Base-by-base conservation (phyloP, 2,888 invertebrate species). In the Dorcus parallelipipedus region DNA sequence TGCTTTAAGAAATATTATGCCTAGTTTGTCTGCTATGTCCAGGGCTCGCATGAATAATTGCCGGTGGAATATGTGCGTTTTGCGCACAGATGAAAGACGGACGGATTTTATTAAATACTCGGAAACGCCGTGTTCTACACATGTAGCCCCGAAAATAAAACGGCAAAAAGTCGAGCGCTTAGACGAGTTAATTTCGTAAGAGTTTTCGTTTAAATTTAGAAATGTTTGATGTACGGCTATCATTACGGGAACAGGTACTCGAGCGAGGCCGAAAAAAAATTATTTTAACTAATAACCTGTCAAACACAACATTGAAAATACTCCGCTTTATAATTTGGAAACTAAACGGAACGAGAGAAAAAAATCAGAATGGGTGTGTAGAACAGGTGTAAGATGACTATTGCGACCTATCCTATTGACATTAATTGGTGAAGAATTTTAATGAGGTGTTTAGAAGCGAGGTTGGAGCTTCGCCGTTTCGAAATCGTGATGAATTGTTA, bases 371-470 rank as follows among this genome's bases (percentile, higher is more conserved):
- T 41, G 41, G 14, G 14, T 41, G 41, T 41, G 41, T 41, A 52
- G 39, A 51, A 51, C 52, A 51, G 56, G 56, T 56, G 56, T 56
- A 43, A 20, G 39, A 47, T 51, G 56, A 45, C 45, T 45, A 45
- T 10, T 2, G 45, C 45, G 45, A 33, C 52, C 41, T 38, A 49
- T 40, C 6, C 40, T 41, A 56, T 48, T 56, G 47, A 56, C 43
- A 20, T 39, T 56, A 56, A 56, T 56, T 56, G 47, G 33, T 33
- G 43, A 9, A 48, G 52, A 56, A 56, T 56, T 43, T 53, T 53
- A 53, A 53, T 53, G 45, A 45, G 9, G 20, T 45, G 10, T 42
- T 42, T 45, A 45, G 23, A 45, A 45, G n/a, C 23, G 45, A 9
- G 45, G 6, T 33, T 33, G 26, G 26, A 33, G 26, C 26, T 5